Evolutionary conservation across 2,113 vertebrate genomes (phyloP), one percentile per base, ranked within the genome.

Genomic region (Cygnus buccinator): DNA sequence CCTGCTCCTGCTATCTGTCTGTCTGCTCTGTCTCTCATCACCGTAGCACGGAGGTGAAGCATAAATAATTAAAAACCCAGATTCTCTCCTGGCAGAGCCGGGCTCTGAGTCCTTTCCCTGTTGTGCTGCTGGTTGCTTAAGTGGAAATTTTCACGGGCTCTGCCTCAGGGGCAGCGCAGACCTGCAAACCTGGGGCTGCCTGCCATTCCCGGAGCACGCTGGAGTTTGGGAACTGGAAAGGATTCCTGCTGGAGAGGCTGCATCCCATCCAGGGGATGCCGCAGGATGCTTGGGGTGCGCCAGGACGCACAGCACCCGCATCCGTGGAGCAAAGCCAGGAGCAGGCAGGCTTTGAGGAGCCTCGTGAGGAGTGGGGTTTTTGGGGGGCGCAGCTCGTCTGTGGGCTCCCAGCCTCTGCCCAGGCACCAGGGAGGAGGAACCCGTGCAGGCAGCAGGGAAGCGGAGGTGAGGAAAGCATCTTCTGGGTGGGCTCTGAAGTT

Each of bases 11-110:
- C 12, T 75, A 7, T 44, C 74, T n/a, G 26, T 4, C 84, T 22
- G 41, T 15, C 33, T 26, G 80, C 10, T 39, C 65, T 12, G 26
- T 39, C 82, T 67, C 87, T 79, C 82, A 29, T 58, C 67, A 43
- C 79, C 54, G 4, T 0, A n/a, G 67, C 93, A 66, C 0, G 3
- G 76, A 85, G 86, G 54, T 85, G 83, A 90, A 65, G 48, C 58
- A 92, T 67, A 44, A 93, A 83, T 73, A 85, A 92, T 88, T 57
- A 68, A 86, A 92, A 90, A 43, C 63, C 79, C 89, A 73, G 72
- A 52, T 90, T 73, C 76, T 65, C 48, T 73, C 54, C 67, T n/a
- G 88, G 84, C 87, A 84, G 61, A 59, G 37, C 76, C 0, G 0
- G 54, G 39, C 75, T 44, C 71, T 1, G 16, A 48, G 33, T 14